Percentiles rank a stretch among this genome's conserved stretches.
phyloP scores from a whole-genome alignment of 2,797 vertebrate species.

The Fundulus diaphanus region DNA sequence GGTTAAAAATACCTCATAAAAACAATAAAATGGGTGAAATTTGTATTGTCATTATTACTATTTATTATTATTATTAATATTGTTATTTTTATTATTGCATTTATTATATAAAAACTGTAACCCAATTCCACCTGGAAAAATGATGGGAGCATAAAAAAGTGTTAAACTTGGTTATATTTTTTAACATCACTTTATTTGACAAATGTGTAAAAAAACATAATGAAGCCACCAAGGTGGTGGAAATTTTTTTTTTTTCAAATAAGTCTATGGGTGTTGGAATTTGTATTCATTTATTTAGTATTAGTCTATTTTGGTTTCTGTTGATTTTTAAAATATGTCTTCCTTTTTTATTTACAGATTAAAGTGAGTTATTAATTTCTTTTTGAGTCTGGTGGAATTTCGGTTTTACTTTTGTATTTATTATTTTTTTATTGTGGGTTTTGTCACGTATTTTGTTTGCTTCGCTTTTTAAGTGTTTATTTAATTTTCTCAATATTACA shows the following conservation, averaged over 20 bases:
- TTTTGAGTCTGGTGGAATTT: neutral
- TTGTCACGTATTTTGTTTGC: neutral
- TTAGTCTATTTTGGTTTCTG: neutral
- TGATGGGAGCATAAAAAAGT: neutral
- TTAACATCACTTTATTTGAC: too few relatives aligned
- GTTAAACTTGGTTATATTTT: too few relatives aligned
- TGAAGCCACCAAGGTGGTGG: too few relatives aligned
- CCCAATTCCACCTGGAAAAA: neutral
- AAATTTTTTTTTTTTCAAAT: too few relatives aligned
- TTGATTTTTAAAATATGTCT: neutral
- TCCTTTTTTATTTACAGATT: neutral
- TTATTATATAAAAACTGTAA: too few relatives aligned
- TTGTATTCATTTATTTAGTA: neutral
- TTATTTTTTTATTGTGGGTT: neutral
- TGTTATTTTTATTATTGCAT: too few relatives aligned
- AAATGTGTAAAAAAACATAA: neutral
- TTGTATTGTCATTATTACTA: neutral
- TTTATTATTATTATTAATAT: neutral
- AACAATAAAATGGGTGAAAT: neutral
- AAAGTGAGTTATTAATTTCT: neutral
- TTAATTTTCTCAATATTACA: neutral
- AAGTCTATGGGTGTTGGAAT: too few relatives aligned
- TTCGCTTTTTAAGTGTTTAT: neutral
- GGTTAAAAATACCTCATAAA: neutral
- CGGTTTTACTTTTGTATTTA: neutral